Base-by-base conservation (phyloP, 2,113 vertebrate species). In the Psilopogon haemacephalus region DNA sequence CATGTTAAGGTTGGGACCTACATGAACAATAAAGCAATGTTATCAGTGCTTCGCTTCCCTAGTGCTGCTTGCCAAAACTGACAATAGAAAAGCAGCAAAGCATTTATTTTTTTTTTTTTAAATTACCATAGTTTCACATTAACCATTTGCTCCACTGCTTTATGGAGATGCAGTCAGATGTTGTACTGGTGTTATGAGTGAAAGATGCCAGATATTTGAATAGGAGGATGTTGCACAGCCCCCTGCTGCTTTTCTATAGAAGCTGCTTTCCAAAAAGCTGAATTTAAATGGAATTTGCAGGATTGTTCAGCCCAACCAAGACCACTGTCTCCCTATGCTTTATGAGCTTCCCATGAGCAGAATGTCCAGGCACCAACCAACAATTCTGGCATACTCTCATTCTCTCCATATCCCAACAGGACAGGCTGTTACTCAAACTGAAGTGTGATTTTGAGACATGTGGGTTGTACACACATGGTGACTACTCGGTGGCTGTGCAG, bases 1-100 rank as follows among this genome's bases (percentile, higher is more conserved):
- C 95, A 95, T 97, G 93, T 95, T 95, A 96, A 96, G 95, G 96
- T 97, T 97, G 97, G 93, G 97, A 95, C 96, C 97, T 96, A 94
- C 90, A 93, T 10, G 96, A 97, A 98, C 97, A 98, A 97, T 98
- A 97, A 97, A 96, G 96, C 95, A 97, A 97, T 97, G 97, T 97
- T 98, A 97, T 97, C 97, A 94, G 95, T 52, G 79, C 85, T 97
- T 92, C 1, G 2, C 92, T 96, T 78, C 77, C 97, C 94, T 94
- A 6, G 77, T 64, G 75, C 95, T 95, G 93, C 94, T 92, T 95
- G 95, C 95, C 97, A 95, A 94, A 96, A 93, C 94, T 96, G 97
- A 97, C 96, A 96, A 95, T 70, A 46, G 94, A 95, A 93, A 67
- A 91, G 92, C 84, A 95, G 92, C 72, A 96, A 95, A 94, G 87